These are phyloP conservation scores for Drosophila vallismaia DNA, from an alignment of 2,888 invertebrate species.

Conservation along the genomic window DNA sequence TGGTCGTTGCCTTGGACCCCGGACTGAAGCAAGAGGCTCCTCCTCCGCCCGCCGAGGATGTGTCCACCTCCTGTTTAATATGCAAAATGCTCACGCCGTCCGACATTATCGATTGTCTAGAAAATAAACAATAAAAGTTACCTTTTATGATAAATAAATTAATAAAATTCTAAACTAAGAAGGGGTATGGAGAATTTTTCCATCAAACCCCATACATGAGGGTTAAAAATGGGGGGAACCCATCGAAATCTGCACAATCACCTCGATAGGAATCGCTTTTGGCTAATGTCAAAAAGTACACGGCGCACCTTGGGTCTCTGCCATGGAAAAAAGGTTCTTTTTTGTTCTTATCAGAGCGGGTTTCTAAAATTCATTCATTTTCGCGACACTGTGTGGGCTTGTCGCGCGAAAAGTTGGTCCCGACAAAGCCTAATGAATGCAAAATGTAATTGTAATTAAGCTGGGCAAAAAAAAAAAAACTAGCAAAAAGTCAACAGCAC, in stretches of 20 bases:
- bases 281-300: conserved; percentile 33
- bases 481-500: not conserved
- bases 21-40: conserved; percentile 79
- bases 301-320: conserved; percentile 12
- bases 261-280: conserved; percentile 19
- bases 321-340: not conserved
- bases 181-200: too few relatives aligned
- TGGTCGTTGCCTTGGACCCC: conserved; percentile 61
- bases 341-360: not conserved
- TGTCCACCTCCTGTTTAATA: conserved; percentile 82
- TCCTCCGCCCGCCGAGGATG: conserved; percentile 64
- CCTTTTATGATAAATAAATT: too few relatives aligned
- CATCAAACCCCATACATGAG: not conserved
- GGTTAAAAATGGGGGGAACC: conserved; percentile 57
- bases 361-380: not conserved
- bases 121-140: not conserved
- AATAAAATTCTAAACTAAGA: too few relatives aligned
- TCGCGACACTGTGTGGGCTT: conserved; percentile 11
- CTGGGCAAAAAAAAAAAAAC: conserved; percentile 1
- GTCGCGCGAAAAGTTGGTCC: conserved; percentile 31
- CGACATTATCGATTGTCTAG: conserved; percentile 66
- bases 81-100: conserved; percentile 78
- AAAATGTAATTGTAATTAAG: conserved; percentile 39
- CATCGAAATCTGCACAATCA: conserved; percentile 34
- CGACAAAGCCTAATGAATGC: conserved; percentile 64